A percentile compares a stretch with the other conserved stretches of the same genome.
These are phyloP conservation scores for Hylia prasina DNA, from an alignment of 2,113 vertebrate genomes.

Conservation along the genomic window DNA sequence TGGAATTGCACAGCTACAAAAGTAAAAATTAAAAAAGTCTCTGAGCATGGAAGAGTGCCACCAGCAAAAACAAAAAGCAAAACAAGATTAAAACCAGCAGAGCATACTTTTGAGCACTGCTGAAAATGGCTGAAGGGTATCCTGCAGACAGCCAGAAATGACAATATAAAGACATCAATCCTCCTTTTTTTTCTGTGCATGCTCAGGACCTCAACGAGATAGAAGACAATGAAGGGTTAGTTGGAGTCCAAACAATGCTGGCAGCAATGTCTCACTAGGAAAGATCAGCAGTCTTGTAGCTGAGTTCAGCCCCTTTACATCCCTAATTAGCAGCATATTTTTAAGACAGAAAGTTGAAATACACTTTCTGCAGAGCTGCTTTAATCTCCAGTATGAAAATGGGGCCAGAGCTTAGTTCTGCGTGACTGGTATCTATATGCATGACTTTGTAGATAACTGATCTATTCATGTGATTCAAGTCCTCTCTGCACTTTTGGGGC, in stretches of 20 bases:
- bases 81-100: conserved; percentile 58
- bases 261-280: conserved; percentile 37
- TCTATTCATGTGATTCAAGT: not conserved
- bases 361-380: conserved; percentile 34
- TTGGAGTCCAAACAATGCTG: conserved; percentile 54
- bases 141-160: conserved; percentile 45
- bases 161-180: conserved; percentile 55
- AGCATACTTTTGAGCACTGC: conserved; percentile 42
- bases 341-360: conserved; percentile 53
- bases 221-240: conserved; percentile 63
- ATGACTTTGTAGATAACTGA: conserved; percentile 9
- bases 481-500: not conserved
- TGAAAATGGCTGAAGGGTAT: conserved; percentile 60
- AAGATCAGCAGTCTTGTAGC: conserved; percentile 46
- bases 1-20: conserved; percentile 16
- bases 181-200: not conserved
- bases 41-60: conserved; percentile 32
- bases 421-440: conserved; percentile 9
- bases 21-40: conserved; percentile 41
- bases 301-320: conserved; percentile 53
- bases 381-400: conserved; percentile 33
- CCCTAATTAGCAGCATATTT: conserved; percentile 60
- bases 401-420: conserved; percentile 33
- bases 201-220: conserved; percentile 10
- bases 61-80: conserved; percentile 49